Evolutionary conservation across 2,113 vertebrate genomes (phyloP), one percentile per base, ranked within the genome.

Genomic region (Nicator chloris): DNA sequence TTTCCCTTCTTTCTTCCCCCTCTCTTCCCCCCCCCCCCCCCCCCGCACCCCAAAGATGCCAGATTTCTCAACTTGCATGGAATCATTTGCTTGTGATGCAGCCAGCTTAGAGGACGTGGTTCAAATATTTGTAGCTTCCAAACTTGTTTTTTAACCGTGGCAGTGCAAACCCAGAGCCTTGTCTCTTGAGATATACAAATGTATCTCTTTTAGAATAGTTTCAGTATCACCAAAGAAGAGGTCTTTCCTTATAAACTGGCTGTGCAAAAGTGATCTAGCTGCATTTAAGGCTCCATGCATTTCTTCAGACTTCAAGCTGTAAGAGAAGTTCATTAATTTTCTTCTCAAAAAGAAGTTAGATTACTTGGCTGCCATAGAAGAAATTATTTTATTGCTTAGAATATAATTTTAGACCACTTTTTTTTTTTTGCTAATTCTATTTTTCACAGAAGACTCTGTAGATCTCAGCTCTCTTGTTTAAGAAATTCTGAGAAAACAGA

Each of bases 251-350:
- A 23, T 81, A 92, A 71, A 10, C n/a, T 77, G 75, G 73, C 49
- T 10, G 17, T 86, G 49, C 79, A 88, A 96, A 97, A 95, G 83
- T 86, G 94, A 77, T 93, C 33, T 69, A 64, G 61, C 59, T 82
- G 47, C 15, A 57, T 10, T 53, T 69, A 79, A 66, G 61, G 40
- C 78, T 96, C 86, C 78, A 33, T 87, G 28, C 79, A 44, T 91
- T 96, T 96, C 76, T 86, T 93, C 35, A 85, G 59, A 85, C 66
- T 50, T 68, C 70, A 57, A n/a, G 27, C 66, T 94, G 14, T 80
- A 42, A 80, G 78, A 84, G 91, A 97, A 87, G 61, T 89, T 96
- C 5, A 59, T 82, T 59, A 47, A 26, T 95, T 96, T 95, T 92
- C 65, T 66, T 86, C 71, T 78, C 73, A 64, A 91, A 90, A 85